Evolutionary conservation across 2,113 vertebrate genomes (phyloP), one percentile per base, ranked within the genome.

Genomic region (Acanthisitta chloris): DNA sequence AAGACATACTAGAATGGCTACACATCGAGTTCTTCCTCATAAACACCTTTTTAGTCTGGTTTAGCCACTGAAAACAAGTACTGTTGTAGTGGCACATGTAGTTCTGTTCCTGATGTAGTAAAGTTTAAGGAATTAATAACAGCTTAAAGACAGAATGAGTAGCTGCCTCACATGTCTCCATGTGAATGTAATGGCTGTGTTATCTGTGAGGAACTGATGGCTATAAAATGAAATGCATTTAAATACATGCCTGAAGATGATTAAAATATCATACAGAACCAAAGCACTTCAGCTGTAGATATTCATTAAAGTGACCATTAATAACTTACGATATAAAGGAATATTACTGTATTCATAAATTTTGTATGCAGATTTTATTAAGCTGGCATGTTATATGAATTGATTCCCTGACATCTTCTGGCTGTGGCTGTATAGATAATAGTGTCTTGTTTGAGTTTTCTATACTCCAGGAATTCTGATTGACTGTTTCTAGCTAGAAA

Each of bases 231-330:
- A 96, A 97, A 95, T 95, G 71, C 79, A 70, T 96, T 98, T 97
- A 98, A 98, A 98, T 96, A 97, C 81, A 81, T 97, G 86, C 81
- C 78, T 98, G 88, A 94, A 94, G 94, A 96, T 97, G 96, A 98
- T 98, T 98, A 98, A 98, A 98, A 98, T 97, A 98, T 98, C 97
- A 97, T 95, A 96, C 93, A 97, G 96, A 97, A 97, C 88, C 94
- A 97, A 94, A 97, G 96, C 96, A 96, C 95, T 97, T 96, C 96
- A 98, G 94, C 97, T 98, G 97, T 97, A 98, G 97, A 97, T 98
- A 97, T 98, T 98, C 97, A 98, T 98, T 98, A 98, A 98, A 98
- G 95, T 98, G 98, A 97, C 97, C 98, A 98, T 99, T 98, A 98
- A 98, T 98, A 98, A 98, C 95, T 98, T 97, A 93, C 80, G 92